phyloP scores from a whole-genome alignment of 2,888 invertebrate species.

The Ypsolopha sequella region DNA sequence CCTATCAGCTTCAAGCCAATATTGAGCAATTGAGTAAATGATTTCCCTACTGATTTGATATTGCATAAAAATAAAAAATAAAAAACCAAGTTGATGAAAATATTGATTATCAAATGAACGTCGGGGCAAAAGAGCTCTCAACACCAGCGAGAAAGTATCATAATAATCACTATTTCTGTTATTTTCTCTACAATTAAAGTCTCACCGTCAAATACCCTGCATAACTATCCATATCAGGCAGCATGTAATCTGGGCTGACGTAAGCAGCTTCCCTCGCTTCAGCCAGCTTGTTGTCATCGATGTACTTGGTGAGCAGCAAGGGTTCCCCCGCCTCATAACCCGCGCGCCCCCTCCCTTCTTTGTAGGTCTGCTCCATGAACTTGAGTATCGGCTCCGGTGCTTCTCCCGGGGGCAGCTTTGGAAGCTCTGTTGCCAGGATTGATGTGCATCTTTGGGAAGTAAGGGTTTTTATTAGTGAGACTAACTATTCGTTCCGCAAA shows the following conservation, averaged over 20 bases:
- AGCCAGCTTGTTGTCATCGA: constrained; percentile 61
- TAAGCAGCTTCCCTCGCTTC: constrained; percentile 57
- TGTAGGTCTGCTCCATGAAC: constrained; percentile 53
- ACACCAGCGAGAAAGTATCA: no score
- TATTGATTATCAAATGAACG: no score
- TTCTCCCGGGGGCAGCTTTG: constrained; percentile 52
- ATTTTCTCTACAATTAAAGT: not conserved
- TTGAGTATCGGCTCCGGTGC: constrained; percentile 55
- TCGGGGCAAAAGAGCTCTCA: no score
- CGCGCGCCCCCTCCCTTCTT: constrained; percentile 27
- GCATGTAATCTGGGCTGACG: constrained; percentile 43
- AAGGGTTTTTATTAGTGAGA: not conserved
- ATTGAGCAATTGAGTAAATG: no score
- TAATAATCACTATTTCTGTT: no score
- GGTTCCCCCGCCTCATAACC: constrained; percentile 56
- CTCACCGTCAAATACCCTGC: constrained; percentile 59
- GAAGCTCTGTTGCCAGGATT: constrained; percentile 29
- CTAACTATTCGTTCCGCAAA: not conserved
- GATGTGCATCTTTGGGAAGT: not conserved
- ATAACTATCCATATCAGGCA: constrained; percentile 61
- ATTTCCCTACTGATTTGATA: no score
- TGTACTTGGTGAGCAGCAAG: constrained; percentile 65
- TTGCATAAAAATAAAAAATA: no score
- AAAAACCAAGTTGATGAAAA: no score
- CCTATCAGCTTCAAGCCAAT: no score